Evolutionary conservation across 2,113 vertebrate genomes (phyloP).

Genomic region (Prietella phreatophila): DNA sequence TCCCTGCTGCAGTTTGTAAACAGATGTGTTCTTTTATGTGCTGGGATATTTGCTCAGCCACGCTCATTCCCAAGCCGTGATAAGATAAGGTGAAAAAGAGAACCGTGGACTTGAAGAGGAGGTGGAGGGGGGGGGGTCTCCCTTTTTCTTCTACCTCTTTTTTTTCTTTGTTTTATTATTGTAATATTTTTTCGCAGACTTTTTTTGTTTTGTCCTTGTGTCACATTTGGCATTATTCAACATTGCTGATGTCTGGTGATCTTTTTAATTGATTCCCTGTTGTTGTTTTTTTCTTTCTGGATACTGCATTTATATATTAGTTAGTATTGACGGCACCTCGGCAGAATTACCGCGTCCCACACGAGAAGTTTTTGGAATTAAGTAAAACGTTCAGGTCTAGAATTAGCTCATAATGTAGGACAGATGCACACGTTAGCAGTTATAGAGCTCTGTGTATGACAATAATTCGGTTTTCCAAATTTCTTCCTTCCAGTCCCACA

Average conservation of each 20-base stretch:
- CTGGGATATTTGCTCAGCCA: slow-evolving; percentile 42
- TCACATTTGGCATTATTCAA: background rate
- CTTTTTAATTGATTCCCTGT: background rate
- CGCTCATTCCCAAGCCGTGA: slow-evolving; percentile 31
- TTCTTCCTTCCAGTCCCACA: background rate
- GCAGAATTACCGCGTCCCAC: background rate
- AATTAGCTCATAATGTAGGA: background rate
- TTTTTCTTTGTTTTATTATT: no score
- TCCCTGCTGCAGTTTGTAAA: slow-evolving; percentile 35
- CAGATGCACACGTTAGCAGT: background rate
- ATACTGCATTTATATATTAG: background rate
- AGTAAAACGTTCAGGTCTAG: background rate
- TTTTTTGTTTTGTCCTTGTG: background rate
- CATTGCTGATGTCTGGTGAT: background rate
- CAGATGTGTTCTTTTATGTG: slow-evolving; percentile 41
- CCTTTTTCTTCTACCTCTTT: background rate
- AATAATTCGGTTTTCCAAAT: background rate
- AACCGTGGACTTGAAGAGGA: background rate
- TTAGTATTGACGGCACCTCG: background rate
- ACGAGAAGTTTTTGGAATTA: background rate
- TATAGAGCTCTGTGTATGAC: background rate
- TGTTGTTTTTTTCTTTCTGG: no score
- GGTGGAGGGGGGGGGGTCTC: background rate
- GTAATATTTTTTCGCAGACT: background rate
- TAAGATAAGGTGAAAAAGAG: slow-evolving; percentile 38